phyloP scores from a whole-genome alignment of 1,140 invertebrate species.

The Bombus pyrosoma region DNA sequence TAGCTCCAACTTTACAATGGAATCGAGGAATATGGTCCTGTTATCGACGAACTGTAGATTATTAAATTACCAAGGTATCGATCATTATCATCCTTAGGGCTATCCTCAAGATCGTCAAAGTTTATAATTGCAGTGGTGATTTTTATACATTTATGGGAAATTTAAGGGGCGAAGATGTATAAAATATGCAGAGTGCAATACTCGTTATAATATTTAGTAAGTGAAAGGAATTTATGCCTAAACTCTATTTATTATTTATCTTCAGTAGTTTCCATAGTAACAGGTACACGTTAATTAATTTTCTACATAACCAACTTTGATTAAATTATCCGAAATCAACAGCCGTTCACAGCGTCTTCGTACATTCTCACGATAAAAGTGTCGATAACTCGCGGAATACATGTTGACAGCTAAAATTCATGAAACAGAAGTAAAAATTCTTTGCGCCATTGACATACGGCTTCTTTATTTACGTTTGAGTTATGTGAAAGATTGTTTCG shows the following conservation, averaged over 20 bases:
- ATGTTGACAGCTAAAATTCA: rapidly evolving
- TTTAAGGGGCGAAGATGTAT: too few species aligned
- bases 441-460: neutral
- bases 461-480: too few species aligned
- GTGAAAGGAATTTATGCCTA: too few species aligned
- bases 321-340: too few species aligned
- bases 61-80: neutral
- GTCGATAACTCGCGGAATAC: neutral
- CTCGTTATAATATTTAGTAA: too few species aligned
- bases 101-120: neutral
- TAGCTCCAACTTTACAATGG: neutral
- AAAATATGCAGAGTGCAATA: too few species aligned
- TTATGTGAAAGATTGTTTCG: neutral
- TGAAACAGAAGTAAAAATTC: neutral
- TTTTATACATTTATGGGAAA: neutral
- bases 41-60: slow-evolving; percentile 17
- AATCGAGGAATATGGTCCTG: slow-evolving; percentile 1
- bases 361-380: too few species aligned
- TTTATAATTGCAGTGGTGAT: neutral
- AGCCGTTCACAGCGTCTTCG: too few species aligned
- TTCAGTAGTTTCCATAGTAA: too few species aligned
- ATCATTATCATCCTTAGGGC: neutral
- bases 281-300: too few species aligned
- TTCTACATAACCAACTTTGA: too few species aligned
- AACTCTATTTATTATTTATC: too few species aligned